A percentile compares a stretch with the other conserved stretches of the same genome.
Evolutionary conservation across 1,140 invertebrate genomes (phyloP).

Genomic region (Bombus pascuorum): DNA sequence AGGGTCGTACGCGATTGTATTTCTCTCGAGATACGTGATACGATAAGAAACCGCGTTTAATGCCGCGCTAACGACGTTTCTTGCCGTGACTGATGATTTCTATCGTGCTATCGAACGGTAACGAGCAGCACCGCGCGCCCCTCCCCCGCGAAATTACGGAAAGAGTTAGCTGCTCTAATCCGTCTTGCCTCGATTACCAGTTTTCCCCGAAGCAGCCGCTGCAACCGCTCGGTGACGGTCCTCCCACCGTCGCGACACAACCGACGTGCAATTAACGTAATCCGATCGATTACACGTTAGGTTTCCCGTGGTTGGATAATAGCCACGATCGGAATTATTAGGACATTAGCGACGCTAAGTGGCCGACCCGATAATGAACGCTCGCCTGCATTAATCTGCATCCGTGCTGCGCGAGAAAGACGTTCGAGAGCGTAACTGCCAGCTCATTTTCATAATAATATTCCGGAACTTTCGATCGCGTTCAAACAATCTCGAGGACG

Average conservation of each 20-base stretch:
- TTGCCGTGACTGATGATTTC: conserved; percentile 68
- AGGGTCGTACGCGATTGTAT: conserved; percentile 50
- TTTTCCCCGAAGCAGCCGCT: not conserved
- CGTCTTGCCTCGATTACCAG: not conserved
- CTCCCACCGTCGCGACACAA: not conserved
- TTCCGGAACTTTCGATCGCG: not conserved
- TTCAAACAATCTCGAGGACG: not conserved
- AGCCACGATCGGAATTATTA: conserved; percentile 13
- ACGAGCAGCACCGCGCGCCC: not conserved
- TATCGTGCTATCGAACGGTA: conserved; percentile 50
- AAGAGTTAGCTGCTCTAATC: conserved; percentile 9
- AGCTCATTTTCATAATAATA: not conserved
- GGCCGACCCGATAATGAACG: conserved; percentile 19
- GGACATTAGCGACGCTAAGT: conserved; percentile 21
- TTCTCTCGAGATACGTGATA: conserved; percentile 60
- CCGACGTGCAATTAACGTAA: conserved; percentile 38
- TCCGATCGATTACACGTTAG: conserved; percentile 28
- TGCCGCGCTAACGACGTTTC: conserved; percentile 70
- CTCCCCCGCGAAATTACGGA: conserved; percentile 16
- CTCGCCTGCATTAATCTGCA: not conserved
- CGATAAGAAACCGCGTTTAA: conserved; percentile 69
- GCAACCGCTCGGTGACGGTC: too few species aligned
- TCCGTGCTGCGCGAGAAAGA: not conserved
- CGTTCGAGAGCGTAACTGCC: not conserved
- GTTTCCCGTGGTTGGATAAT: conserved; percentile 3